Evolutionary conservation across 2,888 invertebrate genomes (phyloP).

Genomic region (Paralinhomoeus sp.): DNA sequence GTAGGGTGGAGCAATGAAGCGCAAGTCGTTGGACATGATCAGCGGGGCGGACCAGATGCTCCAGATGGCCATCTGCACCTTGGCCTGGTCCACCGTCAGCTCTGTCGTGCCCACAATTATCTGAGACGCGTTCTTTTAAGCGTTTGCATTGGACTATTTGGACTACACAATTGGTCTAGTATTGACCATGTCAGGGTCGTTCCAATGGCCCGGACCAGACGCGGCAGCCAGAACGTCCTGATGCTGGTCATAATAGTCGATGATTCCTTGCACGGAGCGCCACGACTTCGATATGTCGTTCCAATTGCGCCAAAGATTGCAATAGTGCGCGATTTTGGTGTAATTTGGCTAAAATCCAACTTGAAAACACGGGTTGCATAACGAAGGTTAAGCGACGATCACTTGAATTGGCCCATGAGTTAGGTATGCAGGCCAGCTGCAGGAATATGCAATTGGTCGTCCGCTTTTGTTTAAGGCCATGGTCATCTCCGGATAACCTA

Average conservation of each 20-base stretch:
- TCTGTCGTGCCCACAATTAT: conserved; percentile 27
- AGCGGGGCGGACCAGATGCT: conserved; percentile 14
- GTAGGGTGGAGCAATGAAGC: conserved; percentile 2
- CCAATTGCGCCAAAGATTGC: conserved; percentile 33
- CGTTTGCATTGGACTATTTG: too few species aligned
- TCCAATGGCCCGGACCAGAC: conserved; percentile 31
- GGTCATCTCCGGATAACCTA: conserved; percentile 78
- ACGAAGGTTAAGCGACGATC: too few species aligned
- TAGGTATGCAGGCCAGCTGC: conserved; percentile 86
- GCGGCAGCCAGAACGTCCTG: conserved; percentile 27
- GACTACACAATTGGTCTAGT: not conserved
- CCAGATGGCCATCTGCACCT: conserved; percentile 14
- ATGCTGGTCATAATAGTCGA: conserved; percentile 28
- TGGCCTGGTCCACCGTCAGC: conserved; percentile 10
- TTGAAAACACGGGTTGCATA: too few species aligned
- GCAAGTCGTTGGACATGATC: conserved; percentile 21
- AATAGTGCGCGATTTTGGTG: conserved; percentile 24
- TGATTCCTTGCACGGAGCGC: conserved; percentile 26
- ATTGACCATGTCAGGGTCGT: conserved; percentile 32
- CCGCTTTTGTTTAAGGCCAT: conserved; percentile 68
- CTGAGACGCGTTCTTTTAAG: too few species aligned
- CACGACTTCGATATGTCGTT: conserved; percentile 30
- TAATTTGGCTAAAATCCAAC: conserved; percentile 28
- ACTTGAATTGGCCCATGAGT: too few species aligned
- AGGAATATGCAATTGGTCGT: conserved; percentile 79